phyloP scores from a whole-genome alignment of 2,797 vertebrate genomes.

The Siniperca obscura region DNA sequence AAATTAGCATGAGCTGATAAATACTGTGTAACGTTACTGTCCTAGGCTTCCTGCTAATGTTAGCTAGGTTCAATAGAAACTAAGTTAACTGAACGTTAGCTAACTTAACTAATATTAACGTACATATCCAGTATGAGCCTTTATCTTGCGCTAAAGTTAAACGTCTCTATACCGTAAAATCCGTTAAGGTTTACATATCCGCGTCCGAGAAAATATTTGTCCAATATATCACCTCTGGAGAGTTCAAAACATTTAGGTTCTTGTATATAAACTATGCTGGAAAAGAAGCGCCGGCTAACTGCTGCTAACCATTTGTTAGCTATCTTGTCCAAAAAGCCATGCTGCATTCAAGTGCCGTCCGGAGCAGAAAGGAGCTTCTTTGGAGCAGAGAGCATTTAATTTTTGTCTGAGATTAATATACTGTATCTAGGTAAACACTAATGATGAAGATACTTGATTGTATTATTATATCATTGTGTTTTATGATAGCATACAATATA shows the following conservation, averaged over 20 bases:
- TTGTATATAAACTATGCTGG: background rate
- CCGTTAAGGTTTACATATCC: background rate
- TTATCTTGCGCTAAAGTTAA: background rate
- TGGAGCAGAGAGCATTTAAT: rapidly evolving
- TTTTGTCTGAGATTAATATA: background rate
- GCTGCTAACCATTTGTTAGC: constrained; percentile 51
- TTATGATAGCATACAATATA: background rate
- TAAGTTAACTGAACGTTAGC: constrained; percentile 16
- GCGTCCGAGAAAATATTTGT: background rate
- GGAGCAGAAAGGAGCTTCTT: background rate
- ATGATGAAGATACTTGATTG: background rate
- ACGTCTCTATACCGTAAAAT: background rate
- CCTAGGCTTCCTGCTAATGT: constrained; percentile 34
- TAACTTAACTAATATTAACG: constrained; percentile 3
- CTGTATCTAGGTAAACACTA: background rate
- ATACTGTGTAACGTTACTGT: background rate
- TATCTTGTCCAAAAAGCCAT: background rate
- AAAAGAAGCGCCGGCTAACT: constrained; percentile 24
- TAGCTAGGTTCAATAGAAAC: constrained; percentile 25
- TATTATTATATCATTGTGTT: background rate
- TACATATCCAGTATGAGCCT: background rate
- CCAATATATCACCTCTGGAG: background rate
- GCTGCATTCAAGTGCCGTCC: constrained; percentile 48
- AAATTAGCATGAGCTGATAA: background rate
- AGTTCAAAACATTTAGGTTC: background rate